phyloP scores from a whole-genome alignment of 2,888 invertebrate species.

The Eumerus sabulonum region DNA sequence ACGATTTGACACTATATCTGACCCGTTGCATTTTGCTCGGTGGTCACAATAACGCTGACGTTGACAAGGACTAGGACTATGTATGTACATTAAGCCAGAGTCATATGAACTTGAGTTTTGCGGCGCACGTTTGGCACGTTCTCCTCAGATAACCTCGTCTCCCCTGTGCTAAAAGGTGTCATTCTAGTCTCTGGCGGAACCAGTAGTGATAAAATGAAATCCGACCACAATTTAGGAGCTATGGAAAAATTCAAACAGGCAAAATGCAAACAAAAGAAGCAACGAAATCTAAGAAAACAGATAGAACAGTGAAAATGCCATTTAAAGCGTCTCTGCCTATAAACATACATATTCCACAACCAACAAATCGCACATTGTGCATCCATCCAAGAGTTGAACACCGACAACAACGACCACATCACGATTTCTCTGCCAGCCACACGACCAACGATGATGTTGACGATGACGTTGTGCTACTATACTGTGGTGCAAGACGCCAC shows the following conservation, averaged over 20 bases:
- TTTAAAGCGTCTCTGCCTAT: constrained; percentile 53
- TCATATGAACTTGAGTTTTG: constrained; percentile 66
- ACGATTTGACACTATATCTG: constrained; percentile 62
- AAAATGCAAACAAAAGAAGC: constrained; percentile 15
- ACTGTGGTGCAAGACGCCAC: too few species aligned
- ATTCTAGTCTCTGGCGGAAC: constrained; percentile 37
- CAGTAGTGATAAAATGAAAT: constrained; percentile 45
- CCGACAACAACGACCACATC: constrained; percentile 29
- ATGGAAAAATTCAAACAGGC: neutral
- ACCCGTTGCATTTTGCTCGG: constrained; percentile 50
- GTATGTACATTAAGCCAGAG: constrained; percentile 55
- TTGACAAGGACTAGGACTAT: constrained; percentile 33
- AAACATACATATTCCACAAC: constrained; percentile 57
- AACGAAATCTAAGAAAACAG: neutral
- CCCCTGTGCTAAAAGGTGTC: constrained; percentile 51
- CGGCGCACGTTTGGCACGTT: constrained; percentile 68
- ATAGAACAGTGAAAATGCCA: constrained; percentile 44
- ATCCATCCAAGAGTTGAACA: constrained; percentile 42
- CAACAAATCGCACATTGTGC: constrained; percentile 56
- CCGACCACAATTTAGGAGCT: constrained; percentile 15
- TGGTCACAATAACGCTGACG: constrained; percentile 30
- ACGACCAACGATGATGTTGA: neutral
- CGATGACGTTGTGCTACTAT: too few species aligned
- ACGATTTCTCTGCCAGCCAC: constrained; percentile 39
- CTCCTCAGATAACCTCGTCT: constrained; percentile 46